A percentile compares a stretch with the other conserved stretches of the same genome.
Conservation (phyloP, 1,140 invertebrate genomes). For the Meloidogyne hapla region DNA sequence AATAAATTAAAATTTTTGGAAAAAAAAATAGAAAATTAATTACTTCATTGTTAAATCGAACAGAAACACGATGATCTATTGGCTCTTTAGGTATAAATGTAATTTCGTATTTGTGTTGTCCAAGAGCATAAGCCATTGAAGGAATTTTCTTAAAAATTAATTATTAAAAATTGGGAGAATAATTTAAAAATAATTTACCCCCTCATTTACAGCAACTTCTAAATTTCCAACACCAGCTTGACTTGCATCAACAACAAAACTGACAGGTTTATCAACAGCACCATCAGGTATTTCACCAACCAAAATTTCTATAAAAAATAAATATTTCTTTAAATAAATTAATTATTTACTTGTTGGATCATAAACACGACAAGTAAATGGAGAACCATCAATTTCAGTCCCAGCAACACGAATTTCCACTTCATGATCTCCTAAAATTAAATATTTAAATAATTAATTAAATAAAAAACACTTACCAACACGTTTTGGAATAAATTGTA, state of each 20-base stretch:
- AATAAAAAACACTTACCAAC: conserved; percentile 69
- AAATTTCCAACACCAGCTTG: conserved; percentile 95
- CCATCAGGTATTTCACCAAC: conserved; percentile 82
- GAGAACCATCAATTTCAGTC: conserved; percentile 40
- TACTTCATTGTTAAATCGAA: conserved; percentile 90
- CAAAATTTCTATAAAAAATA: conserved; percentile 73
- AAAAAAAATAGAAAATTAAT: background rate
- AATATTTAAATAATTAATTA: conserved; percentile 59
- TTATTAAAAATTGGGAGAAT: background rate
- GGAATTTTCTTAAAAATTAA: conserved; percentile 67
- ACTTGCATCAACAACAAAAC: conserved; percentile 89
- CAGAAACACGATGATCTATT: conserved; percentile 88
- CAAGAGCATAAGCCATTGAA: conserved; percentile 93
- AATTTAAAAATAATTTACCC: conserved; percentile 74
- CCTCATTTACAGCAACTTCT: conserved; percentile 92
- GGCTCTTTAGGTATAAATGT: conserved; percentile 89
- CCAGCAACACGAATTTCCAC: conserved; percentile 72
- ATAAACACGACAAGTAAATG: conserved; percentile 78
- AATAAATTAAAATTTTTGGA: background rate
- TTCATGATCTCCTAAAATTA: conserved; percentile 81
- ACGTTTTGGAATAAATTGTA: conserved; percentile 81
- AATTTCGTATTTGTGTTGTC: conserved; percentile 88
- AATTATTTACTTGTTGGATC: conserved; percentile 72
- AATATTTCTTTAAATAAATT: background rate
- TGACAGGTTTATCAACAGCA: conserved; percentile 83